Conservation (phyloP, 53 echinoderm and acorn worm genomes). For the Crossaster papposus region DNA sequence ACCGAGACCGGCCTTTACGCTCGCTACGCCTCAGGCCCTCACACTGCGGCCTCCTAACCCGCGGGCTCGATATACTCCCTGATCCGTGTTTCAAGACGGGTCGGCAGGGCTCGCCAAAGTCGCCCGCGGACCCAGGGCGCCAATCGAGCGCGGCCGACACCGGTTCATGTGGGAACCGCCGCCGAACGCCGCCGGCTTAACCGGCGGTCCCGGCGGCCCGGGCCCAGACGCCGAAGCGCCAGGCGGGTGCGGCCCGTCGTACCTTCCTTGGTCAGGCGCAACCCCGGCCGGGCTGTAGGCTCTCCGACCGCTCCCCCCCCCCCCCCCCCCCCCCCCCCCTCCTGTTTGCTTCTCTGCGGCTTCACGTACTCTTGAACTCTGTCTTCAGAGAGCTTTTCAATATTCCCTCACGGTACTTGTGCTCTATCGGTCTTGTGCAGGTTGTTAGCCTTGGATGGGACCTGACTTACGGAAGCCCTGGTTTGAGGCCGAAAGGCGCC, state of each 20-base stretch:
- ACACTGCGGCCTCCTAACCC: no score
- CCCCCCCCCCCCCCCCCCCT: no score
- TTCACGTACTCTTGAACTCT: constrained; percentile 89
- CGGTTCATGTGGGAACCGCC: not conserved
- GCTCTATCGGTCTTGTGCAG: constrained; percentile 85
- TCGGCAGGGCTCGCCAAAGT: constrained; percentile 41
- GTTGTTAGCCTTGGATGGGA: constrained; percentile 87
- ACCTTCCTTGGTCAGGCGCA: not conserved
- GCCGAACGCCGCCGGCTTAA: no score
- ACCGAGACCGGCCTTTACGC: no score
- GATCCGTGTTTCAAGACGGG: constrained; percentile 69
- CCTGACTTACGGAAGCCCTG: constrained; percentile 55
- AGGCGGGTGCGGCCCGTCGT: not conserved
- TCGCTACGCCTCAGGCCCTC: no score
- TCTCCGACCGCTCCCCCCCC: not conserved
- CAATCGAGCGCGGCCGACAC: not conserved
- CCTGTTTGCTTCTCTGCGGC: constrained; percentile 95
- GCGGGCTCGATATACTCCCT: constrained; percentile 54
- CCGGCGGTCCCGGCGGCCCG: constrained; percentile 34
- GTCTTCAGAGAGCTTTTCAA: constrained; percentile 79
- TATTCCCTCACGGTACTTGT: constrained; percentile 92
- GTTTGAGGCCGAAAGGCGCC: constrained; percentile 31
- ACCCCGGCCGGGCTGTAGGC: constrained; percentile 4
- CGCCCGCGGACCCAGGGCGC: constrained; percentile 12
- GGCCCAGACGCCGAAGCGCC: not conserved